Base-by-base conservation (phyloP, 2,797 vertebrate genomes). In the Scolopax rusticola region DNA sequence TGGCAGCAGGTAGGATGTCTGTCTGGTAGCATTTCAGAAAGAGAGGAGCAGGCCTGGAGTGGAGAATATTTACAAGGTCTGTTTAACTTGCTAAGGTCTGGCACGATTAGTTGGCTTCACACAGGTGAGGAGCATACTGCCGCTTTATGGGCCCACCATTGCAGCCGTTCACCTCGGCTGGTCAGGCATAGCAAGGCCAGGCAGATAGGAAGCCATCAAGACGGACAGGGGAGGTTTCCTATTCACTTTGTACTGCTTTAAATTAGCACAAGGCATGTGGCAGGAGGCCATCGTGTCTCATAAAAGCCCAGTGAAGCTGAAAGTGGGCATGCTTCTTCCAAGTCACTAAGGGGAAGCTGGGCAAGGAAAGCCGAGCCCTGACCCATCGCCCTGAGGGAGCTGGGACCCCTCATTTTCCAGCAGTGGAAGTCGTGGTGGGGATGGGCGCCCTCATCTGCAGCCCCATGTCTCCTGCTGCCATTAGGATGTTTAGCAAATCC, bases 141-240 rank as follows among this genome's bases (percentile, higher is more conserved):
- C 77, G n/a, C 40, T 57, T 28, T 45, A 36, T 0, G 1, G 61
- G 36, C 19, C 8, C 7, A 50, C n/a, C 30, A 30, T 7, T 7
- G 15, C 24, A 65, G 36, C 30, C 0, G 0, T 28, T 84, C 5
- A 3, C 54, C 40, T 88, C 0, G 0, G 14, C 36, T 48, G 32
- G 32, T 63, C 43, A 83, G 67, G 12, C 1, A 0, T 11, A 59
- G 50, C 40, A 60, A 60, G 53, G 21, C 50, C 59, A 70, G 27
- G 40, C 0, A 1, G 19, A 8, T 11, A 25, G 24, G 40, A 93
- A 87, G 32, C 73, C 43, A 8, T 28, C 67, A 70, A 14, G 51
- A 54, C n/a, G 83, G 32, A 30, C 0, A 18, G 15, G 14, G 28
- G 16, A 79, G 40, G 32, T 59, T 84, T 74, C 3, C 0, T 30